Base-by-base conservation (phyloP, 2,888 invertebrate species). In the Campaea margaritaria region DNA sequence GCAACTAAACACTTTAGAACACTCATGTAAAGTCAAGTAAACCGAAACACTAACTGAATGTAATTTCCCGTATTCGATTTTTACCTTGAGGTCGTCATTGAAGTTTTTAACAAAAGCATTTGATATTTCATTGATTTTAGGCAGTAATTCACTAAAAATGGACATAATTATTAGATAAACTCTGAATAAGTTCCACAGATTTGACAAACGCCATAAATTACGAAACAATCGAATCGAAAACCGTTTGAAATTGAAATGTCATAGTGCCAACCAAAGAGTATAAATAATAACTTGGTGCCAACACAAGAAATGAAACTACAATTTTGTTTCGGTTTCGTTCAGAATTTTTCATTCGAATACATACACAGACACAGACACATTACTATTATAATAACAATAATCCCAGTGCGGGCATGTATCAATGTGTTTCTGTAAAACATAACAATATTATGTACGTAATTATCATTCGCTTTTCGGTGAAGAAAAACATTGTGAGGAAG, bases 211-310 rank as follows among this genome's bases (percentile, higher is more conserved):
- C 83, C 85, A 78, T 84, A 76, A 75, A 86, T 78, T 5, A 12
- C 82, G 81, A 73, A 80, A 75, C 75, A 69, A 69, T 65, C 75
- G 72, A 78, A 81, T 74, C 54, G 76, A 89, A 90, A 91, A 90
- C 92, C 89, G 91, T 91, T 92, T 91, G 84, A 90, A 87, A 89
- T 87, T 82, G 83, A 87, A 81, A 78, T 65, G 44, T 41, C 54
- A 14, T n/a, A n/a, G n/a, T n/a, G n/a, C n/a, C n/a, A n/a, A n/a
- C n/a, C n/a, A n/a, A n/a, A n/a, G n/a, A n/a, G n/a, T n/a, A n/a
- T 63, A 27, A 27, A 27, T 27, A 27, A 27, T 5, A 5, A 27
- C 7, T 7, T 5, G 57, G 41, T 79, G 73, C 85, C 86, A 86
- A 80, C 78, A 67, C 45, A 9, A 63, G 48, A 66, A 67, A 64